Base-by-base conservation (phyloP, 1,140 invertebrate genomes). In the Drosophila insularis region DNA sequence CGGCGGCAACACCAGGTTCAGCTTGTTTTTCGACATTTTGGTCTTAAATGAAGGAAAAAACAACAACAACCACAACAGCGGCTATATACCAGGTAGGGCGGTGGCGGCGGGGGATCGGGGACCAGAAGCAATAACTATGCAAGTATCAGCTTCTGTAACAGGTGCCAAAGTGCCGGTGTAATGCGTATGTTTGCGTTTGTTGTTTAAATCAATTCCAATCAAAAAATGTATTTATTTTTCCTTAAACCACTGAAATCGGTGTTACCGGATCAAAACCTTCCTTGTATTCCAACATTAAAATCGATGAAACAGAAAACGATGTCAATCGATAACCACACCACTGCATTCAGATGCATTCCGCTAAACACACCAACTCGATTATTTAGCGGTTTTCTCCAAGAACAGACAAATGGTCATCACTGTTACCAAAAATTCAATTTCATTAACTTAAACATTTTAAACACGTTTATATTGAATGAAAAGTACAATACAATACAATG, bases 1-100 rank as follows among this genome's bases (percentile, higher is more conserved):
- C 87, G 96, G 96, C 80, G 97, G 97, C 89, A 98, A 93, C 82
- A 97, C 98, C 92, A 98, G 93, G 91, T 98, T 98, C 84, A 98
- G 94, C 93, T 98, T 98, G 93, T 98, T 98, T 92, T 98, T 98
- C 79, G 96, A 97, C 96, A 97, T 97, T 50, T 68, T 64, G 60
- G 54, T 46, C 32, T 55, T 37, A 53, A 56, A 32, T n/a, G 53
- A 61, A 40, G 54, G 50, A 68, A 59, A 50, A 67, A 21, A 27
- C 2, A 27, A 27, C 10, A 64, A 63, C 54, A 58, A 58, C 32
- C 37, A 58, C 27, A 56, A 56, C n/a, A 6, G n/a, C 31, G 31
- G n/a, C 31, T 14, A 56, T 14, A 56, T 43, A 56, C 50, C 8
- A 35, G 27, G 32, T 46, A 35, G 59, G 71, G 55, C 59, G 50